Conservation (phyloP, 2,888 invertebrate genomes). For the Melieria omissa region DNA sequence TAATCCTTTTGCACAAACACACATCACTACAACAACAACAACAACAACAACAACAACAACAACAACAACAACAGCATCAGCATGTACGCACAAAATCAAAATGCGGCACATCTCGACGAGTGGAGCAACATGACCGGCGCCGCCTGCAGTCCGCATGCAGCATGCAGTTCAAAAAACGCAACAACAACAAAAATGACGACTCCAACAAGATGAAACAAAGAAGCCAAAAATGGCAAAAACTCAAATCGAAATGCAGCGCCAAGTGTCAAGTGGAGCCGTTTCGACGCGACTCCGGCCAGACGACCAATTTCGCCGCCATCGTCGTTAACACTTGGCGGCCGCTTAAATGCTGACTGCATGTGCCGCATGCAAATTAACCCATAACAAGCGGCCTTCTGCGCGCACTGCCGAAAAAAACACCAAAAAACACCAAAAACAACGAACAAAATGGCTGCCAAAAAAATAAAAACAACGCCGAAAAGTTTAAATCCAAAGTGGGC, state of each 20-base stretch:
- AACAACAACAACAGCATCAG: not conserved
- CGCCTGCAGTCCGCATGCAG: not conserved
- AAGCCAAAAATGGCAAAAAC: not conserved
- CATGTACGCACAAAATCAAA: not conserved
- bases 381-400: conserved; percentile 18
- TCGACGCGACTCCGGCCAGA: not conserved
- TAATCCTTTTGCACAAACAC: conserved; percentile 13
- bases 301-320: too few species aligned
- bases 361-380: conserved; percentile 28
- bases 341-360: not conserved
- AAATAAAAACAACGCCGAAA: not conserved
- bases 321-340: too few species aligned
- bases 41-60: conserved; percentile 5
- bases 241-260: conserved; percentile 6
- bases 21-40: not conserved
- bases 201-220: conserved; percentile 20
- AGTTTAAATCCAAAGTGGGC: not conserved
- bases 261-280: conserved; percentile 27
- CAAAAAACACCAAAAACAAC: not conserved
- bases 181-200: conserved; percentile 46
- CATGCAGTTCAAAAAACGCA: conserved; percentile 30
- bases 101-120: conserved; percentile 10
- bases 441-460: not conserved
- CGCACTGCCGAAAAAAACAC: not conserved
- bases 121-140: not conserved